Base-by-base conservation (phyloP, 2,797 vertebrate genomes). In the Myotis findleyi region DNA sequence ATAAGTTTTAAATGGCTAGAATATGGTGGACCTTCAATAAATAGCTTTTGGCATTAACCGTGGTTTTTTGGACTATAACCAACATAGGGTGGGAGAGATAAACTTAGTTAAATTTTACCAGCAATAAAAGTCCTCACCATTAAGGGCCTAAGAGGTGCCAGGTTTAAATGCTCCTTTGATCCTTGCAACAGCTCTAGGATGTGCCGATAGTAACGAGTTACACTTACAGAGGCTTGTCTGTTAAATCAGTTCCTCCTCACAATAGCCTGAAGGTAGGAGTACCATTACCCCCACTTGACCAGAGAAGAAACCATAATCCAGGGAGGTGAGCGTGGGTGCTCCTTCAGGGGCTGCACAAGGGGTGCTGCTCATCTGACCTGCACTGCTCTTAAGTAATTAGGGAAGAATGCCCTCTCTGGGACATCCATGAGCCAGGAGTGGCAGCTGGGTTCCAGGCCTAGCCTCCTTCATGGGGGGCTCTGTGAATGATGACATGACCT, bases 61-160 rank as follows among this genome's bases (percentile, higher is more conserved):
- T 55, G 62, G 14, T 66, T 79, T 33, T 93, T 73, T 47, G 21
- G 7, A 87, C 38, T 44, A 4, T 64, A 91, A 62, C 6, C 2
- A 16, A 55, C 33, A 5, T 64, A 92, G 41, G 7, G 6, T 75
- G 11, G 11, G 20, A 75, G 16, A 91, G 3, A 27, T 10, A 91
- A 88, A 85, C 38, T 49, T 86, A 38, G 55, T 80, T 64, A 69
- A 33, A 80, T 75, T 84, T 84, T 55, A 64, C 12, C 4, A 36
- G 36, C 6, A 80, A 57, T 47, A 21, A 84, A 87, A 55, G 23
- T n/a, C 7, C 6, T 75, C 27, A 7, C 20, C 33, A 23, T 2
- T 27, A 59, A 88, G 53, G 27, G 11, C 3, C 33, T 80, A 23
- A 3, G 3, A 80, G 25, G 30, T 55, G 7, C 44, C 44, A 75